phyloP scores from a whole-genome alignment of 1,140 invertebrate species.

The Samia ricini region DNA sequence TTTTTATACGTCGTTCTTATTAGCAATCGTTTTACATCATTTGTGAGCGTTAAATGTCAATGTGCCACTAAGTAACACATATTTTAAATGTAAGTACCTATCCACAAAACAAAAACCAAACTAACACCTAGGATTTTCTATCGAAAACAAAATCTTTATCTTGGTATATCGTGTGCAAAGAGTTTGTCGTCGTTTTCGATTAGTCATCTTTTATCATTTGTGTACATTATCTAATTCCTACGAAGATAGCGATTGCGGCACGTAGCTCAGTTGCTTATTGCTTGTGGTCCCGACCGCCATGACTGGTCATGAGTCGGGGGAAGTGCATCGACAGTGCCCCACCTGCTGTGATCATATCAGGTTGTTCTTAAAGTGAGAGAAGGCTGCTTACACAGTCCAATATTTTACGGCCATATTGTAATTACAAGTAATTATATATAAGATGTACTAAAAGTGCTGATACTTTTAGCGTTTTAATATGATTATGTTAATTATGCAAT shows the following conservation, averaged over 20 bases:
- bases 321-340: conserved; percentile 20
- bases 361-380: conserved; percentile 18
- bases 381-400: not conserved
- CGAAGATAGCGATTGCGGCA: conserved; percentile 20
- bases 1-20: too few species aligned
- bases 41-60: too few species aligned
- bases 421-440: not conserved
- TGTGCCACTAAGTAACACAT: not conserved
- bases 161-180: conserved; percentile 19
- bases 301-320: conserved; percentile 20
- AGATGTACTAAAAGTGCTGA: not conserved
- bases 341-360: conserved; percentile 31
- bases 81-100: not conserved
- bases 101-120: not conserved
- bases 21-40: too few species aligned
- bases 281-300: conserved; percentile 24
- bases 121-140: conserved; percentile 3
- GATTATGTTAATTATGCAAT: not conserved
- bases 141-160: conserved; percentile 7
- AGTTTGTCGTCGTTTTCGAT: conserved; percentile 34
- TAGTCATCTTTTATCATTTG: conserved; percentile 53
- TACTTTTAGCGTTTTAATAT: not conserved
- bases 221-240: conserved; percentile 37
- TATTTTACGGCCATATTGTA: not conserved
- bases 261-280: conserved; percentile 24